phyloP scores from a whole-genome alignment of 2,888 invertebrate genomes.

The Pasiphila rectangulata region DNA sequence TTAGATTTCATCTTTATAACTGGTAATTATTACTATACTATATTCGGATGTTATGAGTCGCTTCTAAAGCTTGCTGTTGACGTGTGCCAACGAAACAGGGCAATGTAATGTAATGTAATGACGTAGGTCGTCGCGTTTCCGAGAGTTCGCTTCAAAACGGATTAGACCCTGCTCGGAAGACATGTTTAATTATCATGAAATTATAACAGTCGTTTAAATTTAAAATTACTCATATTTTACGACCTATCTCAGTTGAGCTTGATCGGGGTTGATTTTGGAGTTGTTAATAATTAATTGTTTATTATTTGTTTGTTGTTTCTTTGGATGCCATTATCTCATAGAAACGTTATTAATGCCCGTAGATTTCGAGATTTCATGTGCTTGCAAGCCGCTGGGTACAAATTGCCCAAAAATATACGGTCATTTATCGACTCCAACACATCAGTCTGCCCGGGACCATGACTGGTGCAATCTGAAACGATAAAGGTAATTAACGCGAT shows the following conservation, averaged over 20 bases:
- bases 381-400: too few relatives aligned
- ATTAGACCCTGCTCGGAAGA: constrained; percentile 51
- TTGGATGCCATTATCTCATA: not conserved
- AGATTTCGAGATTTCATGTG: too few relatives aligned
- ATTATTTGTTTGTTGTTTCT: not conserved
- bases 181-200: constrained; percentile 56
- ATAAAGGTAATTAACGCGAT: too few relatives aligned
- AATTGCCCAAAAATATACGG: too few relatives aligned
- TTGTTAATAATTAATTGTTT: not conserved
- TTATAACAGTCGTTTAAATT: constrained; percentile 42
- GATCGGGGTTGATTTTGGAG: not conserved
- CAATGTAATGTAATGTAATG: constrained; percentile 22
- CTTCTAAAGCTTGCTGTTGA: constrained; percentile 22
- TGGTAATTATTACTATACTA: not conserved
- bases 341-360: too few relatives aligned
- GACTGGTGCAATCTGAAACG: too few relatives aligned
- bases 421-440: too few relatives aligned
- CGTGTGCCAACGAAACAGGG: constrained; percentile 49
- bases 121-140: constrained; percentile 53
- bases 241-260: constrained; percentile 4
- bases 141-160: constrained; percentile 55
- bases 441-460: too few relatives aligned
- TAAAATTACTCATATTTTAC: constrained; percentile 28
- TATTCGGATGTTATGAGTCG: too few relatives aligned
- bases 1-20: not conserved